A percentile compares a stretch with the other conserved stretches of the same genome.
Conservation (phyloP, 1,140 invertebrate species). For the Carposina sasakii region DNA sequence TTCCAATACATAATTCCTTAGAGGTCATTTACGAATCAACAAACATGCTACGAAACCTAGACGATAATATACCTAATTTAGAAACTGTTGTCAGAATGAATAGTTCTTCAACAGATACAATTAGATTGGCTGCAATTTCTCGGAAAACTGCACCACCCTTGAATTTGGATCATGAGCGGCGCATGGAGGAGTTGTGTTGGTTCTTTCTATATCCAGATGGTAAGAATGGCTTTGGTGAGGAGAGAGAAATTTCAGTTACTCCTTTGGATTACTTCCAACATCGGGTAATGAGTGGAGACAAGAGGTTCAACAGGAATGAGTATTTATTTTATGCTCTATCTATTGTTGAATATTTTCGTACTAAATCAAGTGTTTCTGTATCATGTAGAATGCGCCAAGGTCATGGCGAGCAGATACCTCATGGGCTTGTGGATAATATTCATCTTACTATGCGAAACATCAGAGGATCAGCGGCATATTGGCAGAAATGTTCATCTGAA, state of each 20-base stretch:
- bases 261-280: slow-evolving; percentile 55
- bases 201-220: slow-evolving; percentile 51
- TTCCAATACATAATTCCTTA: slow-evolving; percentile 6
- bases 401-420: too few species aligned
- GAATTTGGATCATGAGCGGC: slow-evolving; percentile 37
- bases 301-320: slow-evolving; percentile 43
- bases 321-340: slow-evolving; percentile 50
- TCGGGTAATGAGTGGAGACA: slow-evolving; percentile 42
- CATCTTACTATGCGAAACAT: slow-evolving; percentile 7
- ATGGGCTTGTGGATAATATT: slow-evolving; percentile 7
- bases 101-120: background rate
- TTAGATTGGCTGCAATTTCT: slow-evolving; percentile 14
- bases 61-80: slow-evolving; percentile 18
- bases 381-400: slow-evolving; percentile 23
- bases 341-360: slow-evolving; percentile 29
- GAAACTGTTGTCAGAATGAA: slow-evolving; percentile 15
- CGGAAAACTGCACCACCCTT: slow-evolving; percentile 13
- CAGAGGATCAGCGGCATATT: slow-evolving; percentile 13
- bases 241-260: slow-evolving; percentile 38
- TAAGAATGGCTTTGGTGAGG: slow-evolving; percentile 45
- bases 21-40: slow-evolving; percentile 13
- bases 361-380: slow-evolving; percentile 25
- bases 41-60: slow-evolving; percentile 16
- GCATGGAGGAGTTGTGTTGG: slow-evolving; percentile 57
- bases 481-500: slow-evolving; percentile 5